A percentile compares a stretch with the other conserved stretches of the same genome.
phyloP scores from a whole-genome alignment of 2,797 vertebrate genomes.

The Chaetodon trifasciatus region DNA sequence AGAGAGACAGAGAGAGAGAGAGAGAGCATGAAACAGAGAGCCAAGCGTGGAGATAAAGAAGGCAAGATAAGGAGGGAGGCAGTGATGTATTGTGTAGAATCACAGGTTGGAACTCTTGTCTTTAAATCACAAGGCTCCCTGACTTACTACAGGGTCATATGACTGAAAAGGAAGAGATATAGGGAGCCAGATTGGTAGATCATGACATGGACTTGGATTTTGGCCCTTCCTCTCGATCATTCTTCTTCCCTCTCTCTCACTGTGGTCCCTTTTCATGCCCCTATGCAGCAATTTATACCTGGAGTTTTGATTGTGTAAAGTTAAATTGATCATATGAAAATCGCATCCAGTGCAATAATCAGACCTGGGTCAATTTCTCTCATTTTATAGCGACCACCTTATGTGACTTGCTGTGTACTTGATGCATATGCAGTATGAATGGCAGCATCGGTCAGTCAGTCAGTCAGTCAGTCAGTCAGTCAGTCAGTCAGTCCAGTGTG shows the following conservation, averaged over 20 bases:
- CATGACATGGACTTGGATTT: conserved; percentile 26
- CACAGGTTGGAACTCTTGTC: conserved; percentile 55
- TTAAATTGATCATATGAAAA: not conserved
- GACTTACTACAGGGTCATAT: conserved; percentile 60
- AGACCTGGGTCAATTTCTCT: conserved; percentile 16
- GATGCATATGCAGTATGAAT: not conserved
- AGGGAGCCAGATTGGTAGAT: conserved; percentile 36
- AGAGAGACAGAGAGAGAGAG: conserved; percentile 19
- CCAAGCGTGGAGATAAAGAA: conserved; percentile 46
- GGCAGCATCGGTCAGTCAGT: not conserved
- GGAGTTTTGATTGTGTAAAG: not conserved
- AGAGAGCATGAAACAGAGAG: conserved; percentile 29
- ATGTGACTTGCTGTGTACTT: conserved; percentile 14
- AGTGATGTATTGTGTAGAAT: conserved; percentile 60
- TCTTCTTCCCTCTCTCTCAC: not conserved
- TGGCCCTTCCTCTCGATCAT: conserved; percentile 28
- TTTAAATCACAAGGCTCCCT: conserved; percentile 71
- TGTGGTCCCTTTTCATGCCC: not conserved
- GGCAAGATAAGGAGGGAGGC: conserved; percentile 26
- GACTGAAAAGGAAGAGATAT: conserved; percentile 33
- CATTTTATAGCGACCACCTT: conserved; percentile 18
- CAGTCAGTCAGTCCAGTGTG: not conserved
- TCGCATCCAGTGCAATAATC: not conserved
- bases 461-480: not conserved
- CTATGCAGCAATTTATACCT: not conserved